These are phyloP conservation scores for Pleuronectes platessa DNA, from an alignment of 2,113 vertebrate genomes.

Conservation along the genomic window DNA sequence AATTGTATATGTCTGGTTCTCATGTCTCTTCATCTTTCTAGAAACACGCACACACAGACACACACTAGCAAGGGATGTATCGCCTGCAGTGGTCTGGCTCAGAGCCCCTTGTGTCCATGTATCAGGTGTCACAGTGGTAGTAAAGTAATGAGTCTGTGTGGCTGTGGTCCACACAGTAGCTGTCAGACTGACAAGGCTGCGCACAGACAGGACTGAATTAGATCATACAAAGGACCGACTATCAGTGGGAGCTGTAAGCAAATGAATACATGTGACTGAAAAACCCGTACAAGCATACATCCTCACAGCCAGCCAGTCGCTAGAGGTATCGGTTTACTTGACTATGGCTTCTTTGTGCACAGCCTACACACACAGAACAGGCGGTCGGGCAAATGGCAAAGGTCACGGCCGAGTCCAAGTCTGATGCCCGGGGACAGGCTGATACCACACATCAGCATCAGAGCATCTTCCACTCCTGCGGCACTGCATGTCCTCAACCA, in stretches of 20 bases:
- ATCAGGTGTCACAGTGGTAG: conserved; percentile 56
- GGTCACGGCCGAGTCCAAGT: conserved; percentile 56
- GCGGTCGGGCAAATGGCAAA: conserved; percentile 51
- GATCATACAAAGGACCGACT: conserved; percentile 8
- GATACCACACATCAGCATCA: conserved; percentile 53
- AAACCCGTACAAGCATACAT: conserved; percentile 4
- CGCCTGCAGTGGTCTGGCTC: conserved; percentile 43
- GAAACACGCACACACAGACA: too few species aligned
- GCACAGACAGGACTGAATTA: conserved; percentile 26
- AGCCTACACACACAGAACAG: conserved; percentile 15
- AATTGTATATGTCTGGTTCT: neutral
- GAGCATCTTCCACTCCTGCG: conserved; percentile 57
- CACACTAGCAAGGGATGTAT: conserved; percentile 20
- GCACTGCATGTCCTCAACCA: conserved; percentile 45
- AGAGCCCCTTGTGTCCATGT: conserved; percentile 25
- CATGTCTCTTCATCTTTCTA: conserved; percentile 28
- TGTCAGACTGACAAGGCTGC: conserved; percentile 25
- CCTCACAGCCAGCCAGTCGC: neutral
- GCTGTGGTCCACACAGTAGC: neutral
- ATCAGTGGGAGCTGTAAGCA: conserved; percentile 22
- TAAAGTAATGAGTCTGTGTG: conserved; percentile 57
- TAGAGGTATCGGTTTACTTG: conserved; percentile 15
- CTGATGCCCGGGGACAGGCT: conserved; percentile 31
- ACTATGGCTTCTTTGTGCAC: conserved; percentile 1
- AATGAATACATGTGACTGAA: neutral